Base-by-base conservation (phyloP, 2,797 vertebrate genomes). In the Anguilla megastoma region DNA sequence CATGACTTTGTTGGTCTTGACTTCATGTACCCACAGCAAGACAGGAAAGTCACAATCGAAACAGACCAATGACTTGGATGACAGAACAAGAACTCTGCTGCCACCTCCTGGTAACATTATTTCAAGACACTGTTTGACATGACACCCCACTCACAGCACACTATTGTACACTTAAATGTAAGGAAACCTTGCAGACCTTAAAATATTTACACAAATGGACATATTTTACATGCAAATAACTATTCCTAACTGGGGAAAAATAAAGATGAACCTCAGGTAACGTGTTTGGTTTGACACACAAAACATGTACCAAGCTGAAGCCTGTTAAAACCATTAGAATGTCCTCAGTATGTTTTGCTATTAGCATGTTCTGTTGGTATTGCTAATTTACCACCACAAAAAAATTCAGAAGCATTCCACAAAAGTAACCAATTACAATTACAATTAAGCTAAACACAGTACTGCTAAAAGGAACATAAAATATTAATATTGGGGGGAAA, bases 31-130 rank as follows among this genome's bases (percentile, higher is more conserved):
- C 30, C 87, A 66, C 63, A 84, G 63, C 66, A 84, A 87, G 63
- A 87, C 58, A 50, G 45, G 48, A 87, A 85, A 36, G 83, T 48
- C 84, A 63, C 45, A 4, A 9, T 41, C 3, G 33, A 10, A 79
- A 30, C 5, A 76, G 56, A 48, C n/a, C 33, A 48, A 63, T 52
- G 7, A 33, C 27, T 45, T 63, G 48, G 8, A 18, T 2, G n/a
- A 58, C 50, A 84, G 16, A 18, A 60, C 27, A 36, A 69, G 66
- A 18, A 3, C 69, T 88, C 33, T 88, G 66, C 84, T 88, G 69
- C 69, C 87, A 88, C 84, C 87, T 33, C 18, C 84, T 88, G 86
- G 86, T 87, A 18, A 87, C 27, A 63, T 27, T 0, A 33, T 54
- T 24, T 79, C 69, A 80, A 18, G 33, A 63, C 58, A 83, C 2